Evolutionary conservation across 2,888 invertebrate species (phyloP).

Genomic region (Drosophila fungiperda): DNA sequence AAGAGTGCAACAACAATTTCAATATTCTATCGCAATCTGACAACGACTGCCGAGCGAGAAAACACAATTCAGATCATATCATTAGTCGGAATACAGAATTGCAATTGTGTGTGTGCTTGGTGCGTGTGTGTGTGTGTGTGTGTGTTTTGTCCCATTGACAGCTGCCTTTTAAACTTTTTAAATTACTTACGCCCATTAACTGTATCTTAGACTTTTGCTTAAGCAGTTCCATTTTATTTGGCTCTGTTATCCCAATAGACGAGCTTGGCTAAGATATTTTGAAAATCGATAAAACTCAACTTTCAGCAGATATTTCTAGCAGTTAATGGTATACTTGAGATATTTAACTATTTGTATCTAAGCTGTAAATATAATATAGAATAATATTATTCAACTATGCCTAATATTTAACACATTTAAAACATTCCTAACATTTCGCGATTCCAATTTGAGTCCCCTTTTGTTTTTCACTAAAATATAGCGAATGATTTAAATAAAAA

Average conservation of each 20-base stretch:
- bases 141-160: background rate
- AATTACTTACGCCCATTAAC: background rate
- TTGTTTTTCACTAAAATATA: no score
- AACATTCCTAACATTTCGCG: no score
- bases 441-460: no score
- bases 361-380: background rate
- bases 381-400: background rate
- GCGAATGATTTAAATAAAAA: no score
- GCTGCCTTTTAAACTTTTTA: background rate
- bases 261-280: background rate
- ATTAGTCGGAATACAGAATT: background rate
- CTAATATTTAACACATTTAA: no score
- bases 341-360: background rate
- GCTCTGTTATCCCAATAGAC: background rate
- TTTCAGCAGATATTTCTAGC: background rate
- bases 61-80: slow-evolving; percentile 13
- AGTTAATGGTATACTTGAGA: no score
- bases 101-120: background rate
- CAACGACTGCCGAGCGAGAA: background rate
- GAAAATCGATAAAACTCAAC: background rate
- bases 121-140: background rate
- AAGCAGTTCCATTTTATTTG: background rate
- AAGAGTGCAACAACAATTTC: slow-evolving; percentile 20
- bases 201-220: background rate
- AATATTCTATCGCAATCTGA: slow-evolving; percentile 3